A percentile compares a stretch with the other conserved stretches of the same genome.
Evolutionary conservation across 1,140 invertebrate genomes (phyloP).

Genomic region (Pectinophora gossypiella): DNA sequence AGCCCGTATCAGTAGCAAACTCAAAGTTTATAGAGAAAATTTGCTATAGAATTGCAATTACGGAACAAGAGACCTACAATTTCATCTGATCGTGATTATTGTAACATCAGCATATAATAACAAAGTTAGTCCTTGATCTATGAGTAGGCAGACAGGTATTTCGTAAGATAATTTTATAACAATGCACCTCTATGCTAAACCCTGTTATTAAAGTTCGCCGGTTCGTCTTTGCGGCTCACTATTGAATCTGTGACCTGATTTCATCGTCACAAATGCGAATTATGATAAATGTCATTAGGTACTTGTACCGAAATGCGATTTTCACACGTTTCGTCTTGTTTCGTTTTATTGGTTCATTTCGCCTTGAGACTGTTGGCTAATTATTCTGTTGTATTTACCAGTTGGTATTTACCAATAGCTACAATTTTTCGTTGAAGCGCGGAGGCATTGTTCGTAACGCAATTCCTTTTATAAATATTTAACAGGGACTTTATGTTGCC

Average conservation of each 20-base stretch:
- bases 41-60: too few relatives aligned
- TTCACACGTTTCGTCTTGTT: constrained; percentile 2
- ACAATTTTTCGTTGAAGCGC: too few relatives aligned
- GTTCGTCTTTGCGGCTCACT: constrained; percentile 29
- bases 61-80: constrained; percentile 5
- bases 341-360: background rate
- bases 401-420: too few relatives aligned
- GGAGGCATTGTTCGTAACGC: too few relatives aligned
- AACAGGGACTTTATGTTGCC: too few relatives aligned
- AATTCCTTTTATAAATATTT: too few relatives aligned
- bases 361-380: background rate
- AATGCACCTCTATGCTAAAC: constrained; percentile 32
- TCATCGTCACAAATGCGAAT: background rate
- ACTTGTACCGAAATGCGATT: background rate
- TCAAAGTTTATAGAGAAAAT: background rate
- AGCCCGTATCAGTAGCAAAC: background rate
- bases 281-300: background rate
- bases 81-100: constrained; percentile 16
- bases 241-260: constrained; percentile 21
- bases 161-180: constrained; percentile 51
- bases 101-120: constrained; percentile 34
- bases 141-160: constrained; percentile 43
- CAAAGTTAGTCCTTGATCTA: constrained; percentile 59
- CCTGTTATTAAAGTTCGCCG: constrained; percentile 27
- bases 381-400: too few relatives aligned